Evolutionary conservation across 2,797 vertebrate genomes (phyloP).

Genomic region (Danio jaintianensis): DNA sequence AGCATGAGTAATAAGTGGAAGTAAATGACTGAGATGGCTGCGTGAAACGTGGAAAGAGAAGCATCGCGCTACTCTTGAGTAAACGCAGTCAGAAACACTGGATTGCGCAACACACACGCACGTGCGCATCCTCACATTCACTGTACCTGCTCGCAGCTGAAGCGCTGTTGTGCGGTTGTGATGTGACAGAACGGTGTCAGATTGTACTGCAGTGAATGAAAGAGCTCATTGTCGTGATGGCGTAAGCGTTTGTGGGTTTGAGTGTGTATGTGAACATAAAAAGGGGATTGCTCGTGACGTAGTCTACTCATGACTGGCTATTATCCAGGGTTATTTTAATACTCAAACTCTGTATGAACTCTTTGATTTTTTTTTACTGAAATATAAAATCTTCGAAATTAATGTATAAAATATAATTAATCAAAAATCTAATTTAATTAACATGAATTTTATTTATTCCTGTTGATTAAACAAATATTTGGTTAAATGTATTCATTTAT

Average conservation of each 20-base stretch:
- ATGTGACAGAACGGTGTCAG: background rate
- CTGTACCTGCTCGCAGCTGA: background rate
- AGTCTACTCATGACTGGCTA: too few species aligned
- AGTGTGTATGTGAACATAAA: background rate
- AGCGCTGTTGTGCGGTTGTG: background rate
- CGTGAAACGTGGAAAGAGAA: background rate
- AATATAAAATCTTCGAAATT: too few species aligned
- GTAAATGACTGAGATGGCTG: background rate
- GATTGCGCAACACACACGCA: constrained; percentile 19
- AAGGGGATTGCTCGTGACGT: too few species aligned
- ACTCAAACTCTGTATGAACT: background rate
- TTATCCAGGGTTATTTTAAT: too few species aligned
- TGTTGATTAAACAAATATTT: too few species aligned
- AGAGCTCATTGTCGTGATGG: background rate
- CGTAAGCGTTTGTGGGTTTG: background rate
- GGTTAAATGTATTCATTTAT: too few species aligned
- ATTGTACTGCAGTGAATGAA: background rate
- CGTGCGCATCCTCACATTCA: background rate
- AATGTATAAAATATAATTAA: too few species aligned
- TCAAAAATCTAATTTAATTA: too few species aligned
- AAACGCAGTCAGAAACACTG: background rate
- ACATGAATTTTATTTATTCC: too few species aligned
- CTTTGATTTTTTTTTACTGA: background rate
- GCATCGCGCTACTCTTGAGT: too few species aligned
- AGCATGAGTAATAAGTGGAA: constrained; percentile 8